Conservation (phyloP, 2,888 invertebrate genomes). For the Drosophila cracens region DNA sequence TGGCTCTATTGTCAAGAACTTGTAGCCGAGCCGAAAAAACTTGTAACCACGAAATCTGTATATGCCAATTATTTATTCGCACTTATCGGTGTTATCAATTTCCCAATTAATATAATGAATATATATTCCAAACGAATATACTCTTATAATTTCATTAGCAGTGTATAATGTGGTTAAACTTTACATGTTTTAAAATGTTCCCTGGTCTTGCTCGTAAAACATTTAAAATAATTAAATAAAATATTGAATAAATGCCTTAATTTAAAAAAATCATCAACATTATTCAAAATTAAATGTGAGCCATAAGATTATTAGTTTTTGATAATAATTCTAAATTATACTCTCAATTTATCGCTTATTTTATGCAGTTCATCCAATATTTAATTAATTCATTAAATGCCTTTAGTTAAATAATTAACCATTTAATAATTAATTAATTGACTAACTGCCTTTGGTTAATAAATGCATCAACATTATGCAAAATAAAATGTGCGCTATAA, state of each 20-base stretch:
- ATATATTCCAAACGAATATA: not conserved
- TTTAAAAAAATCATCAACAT: too few relatives aligned
- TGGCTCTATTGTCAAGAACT: not conserved
- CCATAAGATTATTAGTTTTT: too few relatives aligned
- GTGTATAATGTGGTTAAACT: not conserved
- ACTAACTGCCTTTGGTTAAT: not conserved
- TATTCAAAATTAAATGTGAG: too few relatives aligned
- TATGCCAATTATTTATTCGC: not conserved
- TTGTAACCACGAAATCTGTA: accelerated
- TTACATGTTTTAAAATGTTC: not conserved
- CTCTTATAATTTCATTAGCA: not conserved
- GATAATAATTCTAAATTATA: too few relatives aligned
- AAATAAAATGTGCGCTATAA: not conserved
- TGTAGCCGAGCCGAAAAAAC: too few relatives aligned
- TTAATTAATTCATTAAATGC: too few relatives aligned
- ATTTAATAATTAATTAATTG: too few relatives aligned
- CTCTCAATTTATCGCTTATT: not conserved
- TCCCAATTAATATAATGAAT: not conserved
- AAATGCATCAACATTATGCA: not conserved
- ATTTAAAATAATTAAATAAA: not conserved
- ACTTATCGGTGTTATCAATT: not conserved
- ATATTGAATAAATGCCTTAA: not conserved
- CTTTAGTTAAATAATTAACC: too few relatives aligned
- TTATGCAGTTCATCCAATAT: not conserved
- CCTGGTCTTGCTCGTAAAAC: not conserved